Base-by-base conservation (phyloP, 2,888 invertebrate genomes). In the Nasonovia ribisnigri region DNA sequence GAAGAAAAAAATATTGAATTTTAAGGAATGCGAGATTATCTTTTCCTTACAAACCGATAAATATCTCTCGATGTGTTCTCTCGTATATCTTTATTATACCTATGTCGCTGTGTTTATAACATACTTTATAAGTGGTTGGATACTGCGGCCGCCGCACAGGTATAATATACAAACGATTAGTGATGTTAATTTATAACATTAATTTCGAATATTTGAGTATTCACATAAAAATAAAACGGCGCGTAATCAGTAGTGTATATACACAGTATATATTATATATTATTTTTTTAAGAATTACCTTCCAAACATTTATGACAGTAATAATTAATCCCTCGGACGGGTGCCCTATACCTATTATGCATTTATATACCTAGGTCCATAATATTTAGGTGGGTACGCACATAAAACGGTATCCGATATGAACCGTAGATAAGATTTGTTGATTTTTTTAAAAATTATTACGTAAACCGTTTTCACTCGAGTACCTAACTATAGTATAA, bases 251-350 rank as follows among this genome's bases (percentile, higher is more conserved):
- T 84, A 54, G 54, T 60, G 46, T 92, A 6, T 92, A 6, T 86
- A 24, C 86, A 57, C 57, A 26, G 87, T 43, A 29, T 51, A n/a
- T 43, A 60, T 43, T 60, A 43, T 46, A 43, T n/a, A 90, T 84
- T 87, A 92, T 60, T 67, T 0, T 67, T 67, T 90, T 67, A 36
- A 42, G 46, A 46, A 36, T 90, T 90, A 46, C 86, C 13, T 87
- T 48, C 67, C 4, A 87, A 87, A 92, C 92, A 42, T 92, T 92
- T 92, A 92, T 92, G 87, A 92, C 60, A 92, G 57, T 84, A 57
- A 91, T 91, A 92, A 92, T 92, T 92, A 92, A 92, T 88, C 92
- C 92, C 48, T 87, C 42, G 67, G 87, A 92, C 48, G 92, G 67
- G 36, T 29, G 26, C 36, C 29, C 29, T 86, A 29, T 43, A 13